Evolutionary conservation across 2,888 invertebrate genomes (phyloP), one percentile per base, ranked within the genome.

Genomic region (Bellardia pandia): DNA sequence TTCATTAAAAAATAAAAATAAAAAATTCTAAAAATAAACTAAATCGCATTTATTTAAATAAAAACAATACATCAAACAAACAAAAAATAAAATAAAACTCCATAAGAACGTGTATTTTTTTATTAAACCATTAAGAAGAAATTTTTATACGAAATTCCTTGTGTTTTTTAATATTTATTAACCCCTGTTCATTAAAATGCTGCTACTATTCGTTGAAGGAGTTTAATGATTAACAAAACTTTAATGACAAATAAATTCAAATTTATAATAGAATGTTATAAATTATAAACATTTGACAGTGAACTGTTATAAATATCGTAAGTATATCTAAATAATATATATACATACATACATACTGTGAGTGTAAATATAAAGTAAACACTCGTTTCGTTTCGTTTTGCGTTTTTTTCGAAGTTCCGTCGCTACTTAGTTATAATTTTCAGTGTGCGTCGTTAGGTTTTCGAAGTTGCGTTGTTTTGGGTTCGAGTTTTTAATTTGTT

Each of bases 31-130:
- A 56, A 45, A 42, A 6, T 66, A 14, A 58, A 58, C 58, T 72
- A 14, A 72, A 58, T 58, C 40, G 72, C 72, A 72, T 72, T 72
- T 72, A 72, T 72, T 72, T 42, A 42, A 58, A 64, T 64, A 53
- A 72, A 72, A 40, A 37, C 37, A 37, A 37, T 37, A 37, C 6
- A 37, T 6, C 37, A 37, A 37, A 33, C 33, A 33, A 8, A 71
- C 45, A 45, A 45, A 45, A 1, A 45, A 45, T 9, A 45, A 1
- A 45, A 45, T 9, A 45, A 45, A 9, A 45, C 45, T 9, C 45
- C 45, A 45, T 45, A 71, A 74, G 58, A 68, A 77, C 23, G 42
- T 79, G 30, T 16, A 9, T 51, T 60, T 68, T 33, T 48, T 68
- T 58, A 13, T 45, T 45, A 40, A 45, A 16, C 37, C 11, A 69